Base-by-base conservation (phyloP, 2,797 vertebrate species). In the Urophycis tenuis region DNA sequence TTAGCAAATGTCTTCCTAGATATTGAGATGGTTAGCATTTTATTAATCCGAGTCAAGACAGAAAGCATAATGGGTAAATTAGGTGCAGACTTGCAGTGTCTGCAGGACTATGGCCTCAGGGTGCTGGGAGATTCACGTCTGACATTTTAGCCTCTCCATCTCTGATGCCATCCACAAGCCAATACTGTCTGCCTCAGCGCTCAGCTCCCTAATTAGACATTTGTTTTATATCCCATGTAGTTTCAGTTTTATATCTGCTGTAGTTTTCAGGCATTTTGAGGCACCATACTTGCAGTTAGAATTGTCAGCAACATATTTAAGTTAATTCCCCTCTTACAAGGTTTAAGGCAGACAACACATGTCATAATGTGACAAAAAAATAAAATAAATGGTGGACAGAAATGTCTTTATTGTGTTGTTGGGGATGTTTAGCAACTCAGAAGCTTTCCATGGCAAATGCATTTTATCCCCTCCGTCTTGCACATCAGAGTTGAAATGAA, bases 21-120 rank as follows among this genome's bases (percentile, higher is more conserved):
- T 89, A 91, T 91, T 89, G 89, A 89, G 88, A 88, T 81, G 84
- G 89, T 92, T 93, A 89, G 89, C 87, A 82, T 89, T 92, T 93
- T 90, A 93, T 92, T 88, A 91, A 88, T 89, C 82, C 41, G 76
- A 86, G 86, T 89, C 83, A 85, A 82, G 88, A 88, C 82, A 84
- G 77, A 79, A 79, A 78, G 78, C 84, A 85, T 83, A 87, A 88
- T 88, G 87, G 88, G 89, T 89, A 85, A 88, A 90, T 88, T 89
- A 86, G 86, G 84, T 82, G 79, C 81, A 84, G 87, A 86, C 86
- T 86, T 91, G 90, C 86, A 84, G 84, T 82, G 88, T 91, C 88
- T 87, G 91, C 87, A 88, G 87, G 90, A 87, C 81, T 81, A 73
- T 88, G 77, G 88, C 86, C 84, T 79, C n/a, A 84, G 88, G 89